Evolutionary conservation across 2,113 vertebrate genomes (phyloP).

Genomic region (Smithornis capensis): DNA sequence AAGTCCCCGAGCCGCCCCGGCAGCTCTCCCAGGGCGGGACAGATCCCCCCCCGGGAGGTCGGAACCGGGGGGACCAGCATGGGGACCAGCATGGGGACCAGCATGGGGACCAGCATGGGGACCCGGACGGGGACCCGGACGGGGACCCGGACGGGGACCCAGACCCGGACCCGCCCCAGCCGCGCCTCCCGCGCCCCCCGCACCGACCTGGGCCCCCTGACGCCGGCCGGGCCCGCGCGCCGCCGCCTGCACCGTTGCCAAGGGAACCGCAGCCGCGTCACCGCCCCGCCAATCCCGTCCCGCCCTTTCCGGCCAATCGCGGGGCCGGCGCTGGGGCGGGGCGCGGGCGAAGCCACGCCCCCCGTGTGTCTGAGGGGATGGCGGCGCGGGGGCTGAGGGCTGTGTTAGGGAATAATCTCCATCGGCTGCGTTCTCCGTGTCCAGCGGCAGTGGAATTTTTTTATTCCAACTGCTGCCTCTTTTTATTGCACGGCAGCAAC

Average conservation of each 20-base stretch:
- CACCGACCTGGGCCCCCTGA: background rate
- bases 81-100: too few relatives aligned
- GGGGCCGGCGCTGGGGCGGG: accelerated
- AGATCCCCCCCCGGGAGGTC: accelerated
- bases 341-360: accelerated
- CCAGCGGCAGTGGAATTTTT: accelerated
- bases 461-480: accelerated
- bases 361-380: accelerated
- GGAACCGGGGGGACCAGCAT: too few relatives aligned
- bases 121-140: too few relatives aligned
- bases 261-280: background rate
- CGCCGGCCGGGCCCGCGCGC: background rate
- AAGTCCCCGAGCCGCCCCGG: background rate
- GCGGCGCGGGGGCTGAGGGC: accelerated
- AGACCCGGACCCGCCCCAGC: too few relatives aligned
- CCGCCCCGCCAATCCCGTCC: background rate
- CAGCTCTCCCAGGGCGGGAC: too few relatives aligned
- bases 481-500: accelerated
- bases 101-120: too few relatives aligned
- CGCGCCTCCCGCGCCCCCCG: background rate
- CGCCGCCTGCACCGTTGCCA: conserved; percentile 31
- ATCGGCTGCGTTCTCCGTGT: accelerated
- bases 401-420: accelerated
- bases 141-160: too few relatives aligned
- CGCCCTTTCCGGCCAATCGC: background rate